Percentiles rank a stretch among this genome's conserved stretches.
phyloP scores from a whole-genome alignment of 2,797 vertebrate species.

The Macroramphosus scolopax region DNA sequence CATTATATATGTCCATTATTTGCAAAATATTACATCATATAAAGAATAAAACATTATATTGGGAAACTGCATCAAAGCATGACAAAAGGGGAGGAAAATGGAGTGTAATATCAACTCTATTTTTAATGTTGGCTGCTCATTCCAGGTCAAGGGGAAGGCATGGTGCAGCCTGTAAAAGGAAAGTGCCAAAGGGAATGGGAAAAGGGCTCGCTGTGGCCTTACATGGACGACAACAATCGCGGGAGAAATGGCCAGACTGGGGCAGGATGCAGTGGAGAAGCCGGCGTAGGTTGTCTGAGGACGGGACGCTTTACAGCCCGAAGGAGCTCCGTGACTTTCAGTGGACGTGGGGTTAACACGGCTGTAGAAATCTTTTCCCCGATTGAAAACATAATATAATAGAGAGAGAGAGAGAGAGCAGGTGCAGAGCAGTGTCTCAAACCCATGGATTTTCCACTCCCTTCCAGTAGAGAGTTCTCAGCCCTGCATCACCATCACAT shows the following conservation, averaged over 20 bases:
- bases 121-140: conserved; percentile 57
- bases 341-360: conserved; percentile 21
- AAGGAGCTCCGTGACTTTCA: conserved; percentile 48
- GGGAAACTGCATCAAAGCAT: too few species aligned
- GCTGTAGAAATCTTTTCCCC: conserved; percentile 24
- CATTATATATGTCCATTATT: too few species aligned
- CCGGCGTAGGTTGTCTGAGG: conserved; percentile 39
- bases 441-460: conserved; percentile 26
- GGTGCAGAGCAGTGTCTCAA: conserved; percentile 16
- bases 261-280: conserved; percentile 33
- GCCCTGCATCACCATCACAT: conserved; percentile 28
- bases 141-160: conserved; percentile 59
- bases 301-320: conserved; percentile 43
- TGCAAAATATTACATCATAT: too few species aligned
- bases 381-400: conserved; percentile 1
- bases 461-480: conserved; percentile 32
- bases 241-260: conserved; percentile 35
- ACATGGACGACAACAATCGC: conserved; percentile 25
- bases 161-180: conserved; percentile 27
- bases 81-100: conserved; percentile 26
- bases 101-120: conserved; percentile 44
- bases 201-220: conserved; percentile 41
- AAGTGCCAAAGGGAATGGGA: conserved; percentile 48
- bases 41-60: too few species aligned
- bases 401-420: not conserved